These are phyloP conservation scores for Uria lomvia DNA, from an alignment of 2,113 vertebrate species.

Conservation along the genomic window DNA sequence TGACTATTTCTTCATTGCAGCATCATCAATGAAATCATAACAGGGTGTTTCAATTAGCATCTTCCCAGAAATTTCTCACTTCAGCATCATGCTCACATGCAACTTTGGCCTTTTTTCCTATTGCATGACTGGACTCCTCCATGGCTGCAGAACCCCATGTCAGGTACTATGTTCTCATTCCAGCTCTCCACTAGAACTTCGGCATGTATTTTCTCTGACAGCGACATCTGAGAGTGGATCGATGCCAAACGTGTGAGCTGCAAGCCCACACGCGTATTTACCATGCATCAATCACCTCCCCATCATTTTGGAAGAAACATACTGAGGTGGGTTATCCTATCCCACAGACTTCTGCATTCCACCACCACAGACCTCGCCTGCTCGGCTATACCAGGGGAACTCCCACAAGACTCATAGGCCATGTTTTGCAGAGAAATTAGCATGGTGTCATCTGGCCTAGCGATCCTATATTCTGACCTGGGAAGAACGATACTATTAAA, in stretches of 20 bases:
- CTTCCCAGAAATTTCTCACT: not conserved
- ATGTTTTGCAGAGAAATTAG: not conserved
- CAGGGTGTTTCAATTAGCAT: not conserved
- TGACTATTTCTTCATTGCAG: not conserved
- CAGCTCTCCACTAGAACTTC: not conserved
- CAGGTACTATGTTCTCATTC: not conserved
- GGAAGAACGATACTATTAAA: not conserved
- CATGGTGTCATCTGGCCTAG: not conserved
- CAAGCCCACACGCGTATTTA: not conserved
- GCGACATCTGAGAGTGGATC: not conserved
- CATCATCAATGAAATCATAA: not conserved
- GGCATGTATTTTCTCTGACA: not conserved
- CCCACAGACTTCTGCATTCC: not conserved
- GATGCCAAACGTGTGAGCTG: not conserved
- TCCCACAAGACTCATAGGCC: not conserved
- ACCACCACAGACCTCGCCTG: not conserved
- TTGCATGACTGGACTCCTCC: not conserved
- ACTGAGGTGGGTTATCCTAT: not conserved
- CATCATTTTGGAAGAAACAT: not conserved
- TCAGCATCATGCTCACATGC: accelerated
- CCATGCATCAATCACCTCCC: not conserved
- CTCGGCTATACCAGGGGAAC: not conserved
- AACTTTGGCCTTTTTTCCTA: not conserved
- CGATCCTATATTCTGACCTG: not conserved
- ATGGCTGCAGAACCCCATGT: not conserved